phyloP scores from a whole-genome alignment of 1,140 invertebrate species.

The Agrypnia vestita region DNA sequence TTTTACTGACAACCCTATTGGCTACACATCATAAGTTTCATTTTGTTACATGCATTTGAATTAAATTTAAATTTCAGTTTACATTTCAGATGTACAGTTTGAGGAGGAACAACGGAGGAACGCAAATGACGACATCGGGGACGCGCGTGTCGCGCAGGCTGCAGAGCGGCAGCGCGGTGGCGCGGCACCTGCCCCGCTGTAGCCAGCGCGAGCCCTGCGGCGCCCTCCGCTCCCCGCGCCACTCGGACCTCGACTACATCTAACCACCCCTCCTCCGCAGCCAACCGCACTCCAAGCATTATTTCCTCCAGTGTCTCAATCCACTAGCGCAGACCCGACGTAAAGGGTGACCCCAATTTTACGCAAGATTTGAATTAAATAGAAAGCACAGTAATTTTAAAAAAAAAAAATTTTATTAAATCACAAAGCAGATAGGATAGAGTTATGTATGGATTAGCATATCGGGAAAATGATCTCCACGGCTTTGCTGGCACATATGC shows the following conservation, averaged over 20 bases:
- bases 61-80: too few species aligned
- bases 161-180: slow-evolving; percentile 46
- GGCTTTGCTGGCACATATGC: too few species aligned
- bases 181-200: slow-evolving; percentile 16
- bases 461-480: too few species aligned
- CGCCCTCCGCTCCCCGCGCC: slow-evolving; percentile 15
- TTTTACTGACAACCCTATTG: too few species aligned
- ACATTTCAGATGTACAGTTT: slow-evolving; percentile 55
- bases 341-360: too few species aligned
- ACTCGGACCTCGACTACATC: slow-evolving; percentile 51
- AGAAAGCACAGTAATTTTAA: too few species aligned
- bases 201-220: slow-evolving; percentile 10
- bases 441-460: too few species aligned
- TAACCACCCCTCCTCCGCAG: slow-evolving; percentile 7
- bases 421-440: too few species aligned
- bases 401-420: too few species aligned
- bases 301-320: too few species aligned
- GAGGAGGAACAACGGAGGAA: slow-evolving; percentile 51
- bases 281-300: not conserved
- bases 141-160: slow-evolving; percentile 51
- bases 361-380: too few species aligned
- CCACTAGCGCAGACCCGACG: not conserved
- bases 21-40: too few species aligned
- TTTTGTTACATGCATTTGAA: slow-evolving; percentile 28
- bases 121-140: slow-evolving; percentile 53